Percentiles rank a stretch among this genome's conserved stretches.
Conservation (phyloP, 2,113 vertebrate genomes). For the Saimiri boliviensis region DNA sequence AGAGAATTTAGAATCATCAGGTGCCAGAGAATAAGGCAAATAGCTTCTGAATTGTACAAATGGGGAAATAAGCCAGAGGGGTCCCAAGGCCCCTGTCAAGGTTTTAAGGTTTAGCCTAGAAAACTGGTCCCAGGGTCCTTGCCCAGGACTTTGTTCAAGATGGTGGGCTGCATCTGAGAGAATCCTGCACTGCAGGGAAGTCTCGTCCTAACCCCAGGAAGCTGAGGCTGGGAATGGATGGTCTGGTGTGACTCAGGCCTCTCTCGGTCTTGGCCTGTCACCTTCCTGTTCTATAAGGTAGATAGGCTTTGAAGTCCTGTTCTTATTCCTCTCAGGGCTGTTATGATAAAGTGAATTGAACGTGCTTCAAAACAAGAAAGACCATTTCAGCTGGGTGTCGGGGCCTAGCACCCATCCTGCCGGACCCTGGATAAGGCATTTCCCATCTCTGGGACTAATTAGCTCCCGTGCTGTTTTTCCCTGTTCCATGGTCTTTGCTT, state of each 20-base stretch:
- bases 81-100: not conserved
- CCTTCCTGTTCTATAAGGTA: not conserved
- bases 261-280: not conserved
- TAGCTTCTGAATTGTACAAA: not conserved
- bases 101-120: not conserved
- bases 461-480: not conserved
- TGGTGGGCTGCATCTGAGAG: not conserved
- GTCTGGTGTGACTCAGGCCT: not conserved
- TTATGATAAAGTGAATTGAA: not conserved
- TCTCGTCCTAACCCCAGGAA: not conserved
- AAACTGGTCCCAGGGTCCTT: not conserved
- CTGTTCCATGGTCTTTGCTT: not conserved
- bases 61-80: not conserved
- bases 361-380: conserved; percentile 4
- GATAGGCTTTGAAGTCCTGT: not conserved
- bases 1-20: not conserved
- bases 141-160: not conserved
- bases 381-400: not conserved
- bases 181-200: not conserved
- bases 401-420: not conserved
- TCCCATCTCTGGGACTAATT: not conserved
- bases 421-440: not conserved
- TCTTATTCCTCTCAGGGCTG: not conserved
- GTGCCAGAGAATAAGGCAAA: not conserved
- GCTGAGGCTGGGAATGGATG: not conserved